Evolutionary conservation across 2,888 invertebrate genomes (phyloP), one percentile per base, ranked within the genome.

Genomic region (Lepidocyrtinus sp.): DNA sequence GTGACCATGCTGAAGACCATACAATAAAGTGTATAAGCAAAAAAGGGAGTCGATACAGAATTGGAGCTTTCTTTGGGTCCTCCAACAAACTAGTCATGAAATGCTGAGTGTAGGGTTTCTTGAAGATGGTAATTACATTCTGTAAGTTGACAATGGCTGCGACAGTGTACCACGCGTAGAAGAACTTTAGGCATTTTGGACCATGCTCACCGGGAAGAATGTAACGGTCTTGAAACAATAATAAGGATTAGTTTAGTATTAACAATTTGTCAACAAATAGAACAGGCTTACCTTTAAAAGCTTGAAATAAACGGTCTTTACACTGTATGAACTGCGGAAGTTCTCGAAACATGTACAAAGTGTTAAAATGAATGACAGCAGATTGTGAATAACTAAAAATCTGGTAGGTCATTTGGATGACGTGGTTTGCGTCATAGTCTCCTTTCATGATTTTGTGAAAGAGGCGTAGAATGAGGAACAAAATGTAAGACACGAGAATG

Each of bases 121-220:
- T 24, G 1, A 25, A 26, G 1, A 64, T 25, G 1, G 15, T 7
- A 2, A 24, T n/a, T 1, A 3, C 7, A 26, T 64, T 64, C n/a
- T 64, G 64, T 1, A 22, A 17, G 17, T 24, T 64, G 2, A 64
- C 64, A 5, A 64, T 2, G n/a, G 12, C 24, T 5, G 9, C 64
- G 7, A 64, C n/a, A 2, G 26, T n/a, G 17, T 25, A 26, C 64
- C 64, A 64, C 1, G 26, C 26, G 5, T 24, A 64, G n/a, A 24
- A 64, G n/a, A 64, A 64, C 9, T 64, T 64, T 2, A 26, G 15
- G 22, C 64, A 64, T 64, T 64, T 64, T n/a, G 64, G 64, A 2
- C 64, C 64, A 7, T 24, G 24, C 17, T 12, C 2, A 7, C 22
- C 22, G 7, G 64, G 27, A 2, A 26, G n/a, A 3, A 24, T 5